Evolutionary conservation across 2,113 vertebrate species (phyloP).

Genomic region (Oryzias celebensis): DNA sequence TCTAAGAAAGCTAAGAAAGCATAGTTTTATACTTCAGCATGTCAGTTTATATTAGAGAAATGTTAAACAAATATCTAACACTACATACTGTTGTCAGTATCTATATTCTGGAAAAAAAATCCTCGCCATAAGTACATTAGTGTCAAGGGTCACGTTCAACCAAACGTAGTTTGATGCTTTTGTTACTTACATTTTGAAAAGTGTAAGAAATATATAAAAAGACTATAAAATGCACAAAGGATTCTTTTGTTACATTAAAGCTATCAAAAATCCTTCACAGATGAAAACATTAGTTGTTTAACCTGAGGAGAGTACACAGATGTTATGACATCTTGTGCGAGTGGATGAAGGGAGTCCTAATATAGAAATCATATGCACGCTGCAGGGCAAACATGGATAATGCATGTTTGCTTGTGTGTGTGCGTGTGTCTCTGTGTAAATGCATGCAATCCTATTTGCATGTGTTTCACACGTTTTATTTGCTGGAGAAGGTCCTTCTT

Average conservation of each 20-base stretch:
- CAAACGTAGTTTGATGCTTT: not conserved
- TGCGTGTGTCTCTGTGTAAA: constrained; percentile 47
- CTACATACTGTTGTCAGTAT: too few relatives aligned
- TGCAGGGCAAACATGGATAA: constrained; percentile 63
- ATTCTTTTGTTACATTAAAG: not conserved
- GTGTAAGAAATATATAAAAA: not conserved
- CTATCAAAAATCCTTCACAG: not conserved
- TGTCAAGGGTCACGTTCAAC: constrained; percentile 4
- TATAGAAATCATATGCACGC: constrained; percentile 53
- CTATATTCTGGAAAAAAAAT: too few relatives aligned
- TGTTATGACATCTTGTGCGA: constrained; percentile 36
- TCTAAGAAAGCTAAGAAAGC: too few relatives aligned
- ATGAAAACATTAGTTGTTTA: constrained; percentile 13
- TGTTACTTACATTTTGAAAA: constrained; percentile 2
- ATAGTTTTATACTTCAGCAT: too few relatives aligned
- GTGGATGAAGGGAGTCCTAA: constrained; percentile 28
- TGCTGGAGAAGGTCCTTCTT: constrained; percentile 60
- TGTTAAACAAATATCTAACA: too few relatives aligned
- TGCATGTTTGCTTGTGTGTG: constrained; percentile 54
- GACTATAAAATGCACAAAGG: not conserved
- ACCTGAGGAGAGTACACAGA: constrained; percentile 9
- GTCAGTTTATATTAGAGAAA: too few relatives aligned
- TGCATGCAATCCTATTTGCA: constrained; percentile 69
- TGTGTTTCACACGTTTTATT: constrained; percentile 72
- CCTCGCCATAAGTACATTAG: constrained; percentile 11